Evolutionary conservation across 2,888 invertebrate genomes (phyloP), one percentile per base, ranked within the genome.

Genomic region (Heliconius ismenius): DNA sequence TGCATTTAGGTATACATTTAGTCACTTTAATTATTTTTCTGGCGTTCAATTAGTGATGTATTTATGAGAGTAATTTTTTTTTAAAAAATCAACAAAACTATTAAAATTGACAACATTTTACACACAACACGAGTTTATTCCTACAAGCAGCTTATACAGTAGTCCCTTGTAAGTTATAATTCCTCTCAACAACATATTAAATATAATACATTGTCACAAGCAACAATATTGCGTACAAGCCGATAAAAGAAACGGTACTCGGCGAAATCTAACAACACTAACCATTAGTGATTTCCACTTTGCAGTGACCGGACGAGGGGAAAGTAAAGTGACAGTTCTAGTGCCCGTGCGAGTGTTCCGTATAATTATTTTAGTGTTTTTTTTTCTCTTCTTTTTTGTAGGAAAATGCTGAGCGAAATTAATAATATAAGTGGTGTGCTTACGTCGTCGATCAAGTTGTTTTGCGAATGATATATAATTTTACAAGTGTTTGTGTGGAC

Each of bases 381-480:
- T 86, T 91, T 92, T 92, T 92, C 49, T 49, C 21, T n/a, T 92
- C 90, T 92, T 91, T 93, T 92, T 93, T 91, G 91, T 94, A 94
- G 94, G 94, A 93, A 91, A 93, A 91, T 89, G 93, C 92, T 91
- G 93, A 89, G 89, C 90, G 93, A 93, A 92, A 92, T 92, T 90
- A 92, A 91, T 93, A 93, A 92, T 91, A 91, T 94, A 90, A 94
- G 93, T 93, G 91, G 92, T 92, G 93, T 93, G 90, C 89, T 94
- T 84, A 92, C 93, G 78, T 92, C 93, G 85, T 92, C 94, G 83
- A 93, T 94, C 89, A 93, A 93, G 91, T 93, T 94, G 83, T 93
- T 94, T 93, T 93, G 91, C 93, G 93, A 94, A 91, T 94, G 92
- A 94, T 93, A 92, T 91, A 90, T 88, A 89, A 86, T 92, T 91